phyloP scores from a whole-genome alignment of 2,888 invertebrate species.

The Hesperia comma region DNA sequence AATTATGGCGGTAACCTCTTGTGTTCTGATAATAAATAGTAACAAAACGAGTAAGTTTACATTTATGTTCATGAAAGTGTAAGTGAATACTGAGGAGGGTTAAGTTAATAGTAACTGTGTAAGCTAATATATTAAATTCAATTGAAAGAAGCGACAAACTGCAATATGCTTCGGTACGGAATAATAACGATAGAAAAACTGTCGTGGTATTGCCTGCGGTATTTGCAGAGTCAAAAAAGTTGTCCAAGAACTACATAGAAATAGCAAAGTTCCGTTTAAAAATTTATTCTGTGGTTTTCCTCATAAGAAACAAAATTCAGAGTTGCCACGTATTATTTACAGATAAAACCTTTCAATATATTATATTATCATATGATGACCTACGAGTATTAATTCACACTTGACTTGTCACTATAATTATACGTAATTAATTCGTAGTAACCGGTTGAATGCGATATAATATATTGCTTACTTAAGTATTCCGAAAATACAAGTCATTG shows the following conservation, averaged over 20 bases:
- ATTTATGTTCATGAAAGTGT: background rate
- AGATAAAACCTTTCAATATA: background rate
- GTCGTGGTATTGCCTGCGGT: too few species aligned
- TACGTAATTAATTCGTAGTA: background rate
- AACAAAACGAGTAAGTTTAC: background rate
- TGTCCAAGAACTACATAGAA: too few species aligned
- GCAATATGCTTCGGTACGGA: too few species aligned
- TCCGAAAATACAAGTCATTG: conserved; percentile 19
- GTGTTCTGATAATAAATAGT: conserved; percentile 1
- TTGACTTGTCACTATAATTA: background rate
- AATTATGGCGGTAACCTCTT: conserved; percentile 25
- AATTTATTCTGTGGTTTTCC: background rate
- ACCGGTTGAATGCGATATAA: background rate
- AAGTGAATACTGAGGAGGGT: background rate
- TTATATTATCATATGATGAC: background rate
- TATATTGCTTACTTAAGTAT: conserved; percentile 23
- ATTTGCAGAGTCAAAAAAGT: too few species aligned
- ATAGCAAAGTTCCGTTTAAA: too few species aligned
- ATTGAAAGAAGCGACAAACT: too few species aligned
- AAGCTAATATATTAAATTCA: too few species aligned
- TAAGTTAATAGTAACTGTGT: too few species aligned
- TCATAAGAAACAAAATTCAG: background rate
- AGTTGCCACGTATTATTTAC: too few species aligned
- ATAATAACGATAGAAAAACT: too few species aligned
- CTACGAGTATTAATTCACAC: background rate